Percentiles rank a stretch among this genome's conserved stretches.
phyloP scores from a whole-genome alignment of 1,140 invertebrate genomes.

The Drosophila triauraria region DNA sequence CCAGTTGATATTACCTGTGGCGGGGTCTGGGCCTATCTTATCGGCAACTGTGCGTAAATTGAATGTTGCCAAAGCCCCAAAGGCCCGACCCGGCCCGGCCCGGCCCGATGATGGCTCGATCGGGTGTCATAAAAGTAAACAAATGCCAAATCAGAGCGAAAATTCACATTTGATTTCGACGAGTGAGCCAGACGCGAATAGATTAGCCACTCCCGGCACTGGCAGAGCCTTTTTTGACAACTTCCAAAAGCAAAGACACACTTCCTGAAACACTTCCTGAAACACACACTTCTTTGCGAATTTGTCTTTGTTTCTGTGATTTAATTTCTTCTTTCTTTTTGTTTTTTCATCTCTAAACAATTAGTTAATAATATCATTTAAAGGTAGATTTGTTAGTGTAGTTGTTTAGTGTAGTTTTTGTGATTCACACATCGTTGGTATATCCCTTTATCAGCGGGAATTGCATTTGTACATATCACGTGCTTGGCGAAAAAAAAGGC shows the following conservation, averaged over 20 bases:
- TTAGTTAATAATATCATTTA: too few species aligned
- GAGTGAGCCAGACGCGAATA: neutral
- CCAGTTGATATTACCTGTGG: slow-evolving; percentile 46
- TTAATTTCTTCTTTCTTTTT: too few species aligned
- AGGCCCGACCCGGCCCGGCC: slow-evolving; percentile 12
- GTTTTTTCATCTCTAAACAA: too few species aligned
- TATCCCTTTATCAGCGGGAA: too few species aligned
- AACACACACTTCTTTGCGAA: neutral
- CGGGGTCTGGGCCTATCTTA: slow-evolving; percentile 51
- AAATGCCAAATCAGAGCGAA: slow-evolving; percentile 48
- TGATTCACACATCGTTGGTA: too few species aligned
- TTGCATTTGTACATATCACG: too few species aligned
- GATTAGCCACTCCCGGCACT: slow-evolving; percentile 17
- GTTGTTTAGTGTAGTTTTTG: too few species aligned
- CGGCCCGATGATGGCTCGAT: slow-evolving; percentile 37
- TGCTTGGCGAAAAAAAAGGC: neutral
- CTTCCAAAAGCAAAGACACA: too few species aligned
- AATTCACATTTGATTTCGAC: slow-evolving; percentile 47
- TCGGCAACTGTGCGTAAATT: slow-evolving; percentile 66
- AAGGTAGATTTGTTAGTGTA: too few species aligned
- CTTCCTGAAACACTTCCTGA: too few species aligned
- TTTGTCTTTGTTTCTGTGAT: neutral
- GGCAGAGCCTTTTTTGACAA: neutral
- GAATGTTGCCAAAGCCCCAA: slow-evolving; percentile 66
- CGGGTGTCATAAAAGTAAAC: slow-evolving; percentile 37